Evolutionary conservation across 2,888 invertebrate genomes (phyloP).

Genomic region (Amaurobius ferox): DNA sequence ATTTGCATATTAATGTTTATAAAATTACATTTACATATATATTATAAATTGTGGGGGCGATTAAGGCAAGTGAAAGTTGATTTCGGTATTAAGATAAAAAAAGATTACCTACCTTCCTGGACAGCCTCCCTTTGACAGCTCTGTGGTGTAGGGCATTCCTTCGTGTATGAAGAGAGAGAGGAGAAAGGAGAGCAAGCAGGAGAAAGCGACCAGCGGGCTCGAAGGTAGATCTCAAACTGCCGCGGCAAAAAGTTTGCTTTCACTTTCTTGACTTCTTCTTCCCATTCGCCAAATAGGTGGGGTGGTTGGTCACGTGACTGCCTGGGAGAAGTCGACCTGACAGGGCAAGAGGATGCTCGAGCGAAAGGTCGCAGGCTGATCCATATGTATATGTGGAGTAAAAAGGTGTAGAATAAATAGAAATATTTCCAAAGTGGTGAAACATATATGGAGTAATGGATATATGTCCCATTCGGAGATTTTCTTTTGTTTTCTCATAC

Average conservation of each 20-base stretch:
- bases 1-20: too few relatives aligned
- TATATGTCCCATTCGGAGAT: too few relatives aligned
- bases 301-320: constrained; percentile 62
- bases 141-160: not conserved
- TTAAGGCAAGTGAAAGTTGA: too few relatives aligned
- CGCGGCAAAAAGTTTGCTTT: constrained; percentile 34
- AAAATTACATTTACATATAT: too few relatives aligned
- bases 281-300: constrained; percentile 56
- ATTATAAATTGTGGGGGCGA: too few relatives aligned
- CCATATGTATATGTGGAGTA: too few relatives aligned
- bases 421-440: too few relatives aligned
- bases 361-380: not conserved
- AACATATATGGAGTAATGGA: too few relatives aligned
- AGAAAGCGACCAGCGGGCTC: constrained; percentile 15
- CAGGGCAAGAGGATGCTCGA: constrained; percentile 20
- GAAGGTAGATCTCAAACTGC: constrained; percentile 33
- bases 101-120: not conserved
- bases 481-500: too few relatives aligned
- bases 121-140: not conserved
- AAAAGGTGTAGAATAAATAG: too few relatives aligned
- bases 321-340: constrained; percentile 9
- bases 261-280: constrained; percentile 35
- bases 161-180: not conserved
- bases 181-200: not conserved
- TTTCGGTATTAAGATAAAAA: too few relatives aligned